Base-by-base conservation (phyloP, 2,888 invertebrate genomes). In the Deroplatys truncata region DNA sequence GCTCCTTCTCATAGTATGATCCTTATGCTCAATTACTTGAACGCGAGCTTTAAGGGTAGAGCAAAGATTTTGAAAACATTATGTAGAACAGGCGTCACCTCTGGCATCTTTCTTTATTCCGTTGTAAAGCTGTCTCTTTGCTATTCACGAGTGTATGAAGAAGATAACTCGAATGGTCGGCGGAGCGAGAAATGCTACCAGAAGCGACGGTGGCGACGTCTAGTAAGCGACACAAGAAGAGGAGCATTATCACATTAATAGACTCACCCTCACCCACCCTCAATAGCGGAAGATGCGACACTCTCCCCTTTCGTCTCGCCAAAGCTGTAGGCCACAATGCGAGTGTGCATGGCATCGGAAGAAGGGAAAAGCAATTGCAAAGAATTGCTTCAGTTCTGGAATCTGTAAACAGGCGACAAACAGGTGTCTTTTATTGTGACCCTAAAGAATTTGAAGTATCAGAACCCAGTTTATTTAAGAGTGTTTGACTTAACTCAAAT, bases 241-340 rank as follows among this genome's bases (percentile, higher is more conserved):
- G 43, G n/a, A 84, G 85, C 85, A 85, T 85, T 43, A 85, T 85
- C 85, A 85, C 85, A 85, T 85, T 85, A 85, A 85, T 85, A 85
- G 85, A 49, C 49, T 8, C 56, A 16, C 85, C 84, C 25, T 13
- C 43, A 10, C 43, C 31, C 2, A 8, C 49, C 2, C 49, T 43
- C 85, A 29, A 29, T 84, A 84, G 84, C 29, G 29, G 29, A 2
- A 9, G 84, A 84, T 28, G 29, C 29, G 29, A 84, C 29, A 29
- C 29, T 15, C 56, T 5, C 56, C 1, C 56, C 56, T 72, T 72
- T 72, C 56, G 20, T 20, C 56, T 72, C 56, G 2, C 20, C 25
- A 20, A 5, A 20, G 56, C 56, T 72, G 20, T 72, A 72, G 56
- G 56, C 56, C 3, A 35, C 13, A 43, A 25, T 72, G 56, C 49